Evolutionary conservation across 2,113 vertebrate genomes (phyloP), one percentile per base, ranked within the genome.

Genomic region (Zosterops japonicus): DNA sequence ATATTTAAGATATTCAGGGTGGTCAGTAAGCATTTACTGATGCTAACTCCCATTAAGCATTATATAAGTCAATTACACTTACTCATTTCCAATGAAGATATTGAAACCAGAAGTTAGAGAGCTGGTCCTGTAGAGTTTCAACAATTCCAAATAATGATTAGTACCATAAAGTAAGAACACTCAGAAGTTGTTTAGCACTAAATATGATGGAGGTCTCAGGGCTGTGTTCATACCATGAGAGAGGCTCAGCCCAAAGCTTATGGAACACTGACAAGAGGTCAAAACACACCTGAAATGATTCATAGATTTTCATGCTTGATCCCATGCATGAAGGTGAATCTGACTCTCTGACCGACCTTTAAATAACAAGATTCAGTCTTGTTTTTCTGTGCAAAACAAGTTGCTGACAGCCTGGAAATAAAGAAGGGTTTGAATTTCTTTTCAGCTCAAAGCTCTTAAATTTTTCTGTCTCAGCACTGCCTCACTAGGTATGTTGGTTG

Each of bases 301-400:
- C 14, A 63, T 20, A 52, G 61, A 23, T 72, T 82, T 89, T 57
- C 61, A 12, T 68, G 56, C 69, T 71, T 64, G 36, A 78, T 75
- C 46, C 53, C 56, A 25, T 53, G 19, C 29, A 19, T 49, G 61
- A 57, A 75, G 46, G 29, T 94, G 77, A 91, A 83, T 75, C 83
- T 77, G 63, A 55, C 50, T 93, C 11, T 46, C 56, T 31, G 42
- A 63, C 22, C 36, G 90, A 82, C 24, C 44, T 81, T 87, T 84
- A 77, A 60, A 75, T 87, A 95, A 93, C 75, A 60, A 52, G 36
- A 60, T 91, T 89, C 72, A 53, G 41, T 53, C 31, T 82, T 93
- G 36, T 12, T 94, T 89, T 89, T 75, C 75, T 69, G 41, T 72
- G 77, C 47, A 84, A 96, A 95, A 79, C 49, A 75, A 56, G 49